Percentiles rank a stretch among this genome's conserved stretches.
Evolutionary conservation across 2,113 vertebrate genomes (phyloP).

Genomic region (Ailurus styani): DNA sequence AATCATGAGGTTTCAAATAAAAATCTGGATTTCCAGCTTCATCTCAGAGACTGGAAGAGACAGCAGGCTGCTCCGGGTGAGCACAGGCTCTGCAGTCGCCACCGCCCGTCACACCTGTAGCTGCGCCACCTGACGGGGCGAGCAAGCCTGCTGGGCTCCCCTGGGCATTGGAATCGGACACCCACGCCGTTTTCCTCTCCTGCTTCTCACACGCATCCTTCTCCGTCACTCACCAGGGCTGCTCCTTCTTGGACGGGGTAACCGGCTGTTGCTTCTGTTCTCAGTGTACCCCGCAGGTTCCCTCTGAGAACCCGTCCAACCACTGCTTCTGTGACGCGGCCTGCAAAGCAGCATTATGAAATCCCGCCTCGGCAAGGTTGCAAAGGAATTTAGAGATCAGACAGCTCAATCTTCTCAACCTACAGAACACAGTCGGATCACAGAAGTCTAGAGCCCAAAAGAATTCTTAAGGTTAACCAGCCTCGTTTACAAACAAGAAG

Average conservation of each 20-base stretch:
- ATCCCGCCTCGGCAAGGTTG: background rate
- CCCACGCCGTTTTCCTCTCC: background rate
- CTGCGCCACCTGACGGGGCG: no score
- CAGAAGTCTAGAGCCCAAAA: background rate
- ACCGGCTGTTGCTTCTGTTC: background rate
- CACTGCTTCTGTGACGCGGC: background rate
- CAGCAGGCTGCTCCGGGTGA: background rate
- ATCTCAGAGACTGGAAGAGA: background rate
- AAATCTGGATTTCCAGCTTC: background rate
- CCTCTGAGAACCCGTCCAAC: background rate
- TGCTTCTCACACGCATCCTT: background rate
- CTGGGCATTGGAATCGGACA: background rate
- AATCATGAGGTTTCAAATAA: background rate
- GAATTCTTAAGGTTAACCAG: background rate
- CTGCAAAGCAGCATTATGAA: background rate
- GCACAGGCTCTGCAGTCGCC: background rate
- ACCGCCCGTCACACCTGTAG: background rate
- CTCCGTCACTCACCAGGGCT: background rate
- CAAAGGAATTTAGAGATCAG: background rate
- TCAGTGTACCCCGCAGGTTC: background rate
- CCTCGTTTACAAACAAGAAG: background rate
- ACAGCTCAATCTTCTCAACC: background rate
- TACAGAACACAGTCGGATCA: background rate
- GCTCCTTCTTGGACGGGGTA: background rate
- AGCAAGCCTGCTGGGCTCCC: background rate